Evolutionary conservation across 2,113 vertebrate genomes (phyloP), one percentile per base, ranked within the genome.

Genomic region (Oostethus manadensis): DNA sequence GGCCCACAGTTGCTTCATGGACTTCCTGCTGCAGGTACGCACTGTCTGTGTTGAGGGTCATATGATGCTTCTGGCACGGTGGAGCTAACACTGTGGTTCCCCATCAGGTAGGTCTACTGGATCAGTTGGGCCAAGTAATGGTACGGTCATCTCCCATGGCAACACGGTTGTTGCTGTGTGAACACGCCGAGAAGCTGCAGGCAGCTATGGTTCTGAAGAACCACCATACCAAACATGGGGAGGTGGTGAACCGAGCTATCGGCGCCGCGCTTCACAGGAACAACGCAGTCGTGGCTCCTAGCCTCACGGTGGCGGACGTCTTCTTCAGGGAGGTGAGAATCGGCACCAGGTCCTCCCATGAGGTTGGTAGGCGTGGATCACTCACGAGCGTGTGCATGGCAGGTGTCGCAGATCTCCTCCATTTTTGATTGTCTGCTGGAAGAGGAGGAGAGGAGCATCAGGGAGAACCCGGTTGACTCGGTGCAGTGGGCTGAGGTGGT

Each of bases 381-480:
- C 7, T 10, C 22, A 14, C 9, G 26, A 3, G 23, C 16, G 11
- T 18, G 1, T n/a, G 14, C 8, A 1, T 8, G 23, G 0, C 84
- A 98, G 96, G 94, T 97, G n/a, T 98, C 97, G 17, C 92, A 93
- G 75, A 90, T 99, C 74, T 93, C 94, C 62, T 88, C 88, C 0
- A 88, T 97, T 76, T 95, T 95, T 8, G 96, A 98, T 55, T 94
- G 93, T 58, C 86, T 99, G 53, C 80, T 99, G 67, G 94, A 96
- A 57, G 92, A 94, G 1, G 95, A 98, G 71, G 94, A 97, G 51
- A 90, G 88, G 47, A 86, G 89, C 55, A 84, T 99, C 74, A 93
- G 90, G 76, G 92, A 93, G 20, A 81, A 63, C 6, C 73, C 88
- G 0, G 51, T 92, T 0, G 92, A 92, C 26, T 92, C 93, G 0